phyloP scores from a whole-genome alignment of 2,888 invertebrate genomes.

The Conops quadrifasciatus region DNA sequence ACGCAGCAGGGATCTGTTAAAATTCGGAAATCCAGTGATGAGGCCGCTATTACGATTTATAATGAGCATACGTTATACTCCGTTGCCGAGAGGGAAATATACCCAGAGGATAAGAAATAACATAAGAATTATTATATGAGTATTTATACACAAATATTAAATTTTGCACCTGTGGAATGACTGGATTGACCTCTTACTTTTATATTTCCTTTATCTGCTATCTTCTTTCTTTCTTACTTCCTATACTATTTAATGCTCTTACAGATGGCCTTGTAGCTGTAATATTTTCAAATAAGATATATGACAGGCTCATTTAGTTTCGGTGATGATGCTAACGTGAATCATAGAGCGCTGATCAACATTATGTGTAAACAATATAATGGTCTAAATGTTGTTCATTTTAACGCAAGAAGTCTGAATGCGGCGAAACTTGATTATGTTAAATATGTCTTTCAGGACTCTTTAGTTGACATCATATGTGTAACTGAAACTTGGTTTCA shows the following conservation, averaged over 20 bases:
- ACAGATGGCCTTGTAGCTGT: not conserved
- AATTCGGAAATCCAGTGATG: not conserved
- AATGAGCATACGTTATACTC: too few relatives aligned
- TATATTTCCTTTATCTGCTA: too few relatives aligned
- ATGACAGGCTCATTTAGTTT: not conserved
- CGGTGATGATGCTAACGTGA: not conserved
- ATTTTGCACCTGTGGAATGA: too few relatives aligned
- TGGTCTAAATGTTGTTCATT: not conserved
- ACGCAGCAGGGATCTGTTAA: not conserved
- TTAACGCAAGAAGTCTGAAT: not conserved
- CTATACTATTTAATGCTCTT: not conserved
- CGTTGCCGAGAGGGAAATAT: not conserved
- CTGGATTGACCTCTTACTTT: too few relatives aligned
- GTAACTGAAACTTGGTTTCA: not conserved
- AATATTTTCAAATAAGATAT: too few relatives aligned
- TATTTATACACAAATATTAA: too few relatives aligned
- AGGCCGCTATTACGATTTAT: not conserved
- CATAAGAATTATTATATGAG: too few relatives aligned
- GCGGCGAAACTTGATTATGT: not conserved
- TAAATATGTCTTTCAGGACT: conserved; percentile 2
- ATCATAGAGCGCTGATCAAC: not conserved
- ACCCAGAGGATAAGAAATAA: too few relatives aligned
- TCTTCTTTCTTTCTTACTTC: not conserved
- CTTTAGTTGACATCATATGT: conserved; percentile 8
- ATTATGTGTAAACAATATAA: not conserved